Evolutionary conservation across 2,888 invertebrate species (phyloP).

Genomic region (Sisyra nigra): DNA sequence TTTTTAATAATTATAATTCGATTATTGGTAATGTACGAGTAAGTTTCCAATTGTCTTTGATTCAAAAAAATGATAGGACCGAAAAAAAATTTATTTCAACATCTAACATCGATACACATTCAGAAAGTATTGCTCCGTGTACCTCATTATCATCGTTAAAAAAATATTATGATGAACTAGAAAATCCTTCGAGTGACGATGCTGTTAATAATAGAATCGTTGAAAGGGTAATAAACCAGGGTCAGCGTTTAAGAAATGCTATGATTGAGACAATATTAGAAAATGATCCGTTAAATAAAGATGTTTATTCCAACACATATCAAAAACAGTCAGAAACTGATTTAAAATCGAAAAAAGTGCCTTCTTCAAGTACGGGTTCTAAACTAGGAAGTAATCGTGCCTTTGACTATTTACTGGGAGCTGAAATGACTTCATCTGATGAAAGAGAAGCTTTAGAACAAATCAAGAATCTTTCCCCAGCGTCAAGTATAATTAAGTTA

Average conservation of each 20-base stretch:
- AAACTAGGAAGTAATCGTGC: conserved; percentile 13
- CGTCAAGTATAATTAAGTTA: conserved; percentile 9
- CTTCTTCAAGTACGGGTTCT: background rate
- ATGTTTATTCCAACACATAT: conserved; percentile 12
- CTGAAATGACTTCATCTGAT: conserved; percentile 24
- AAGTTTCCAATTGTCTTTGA: conserved; percentile 5
- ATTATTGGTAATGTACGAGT: conserved; percentile 5
- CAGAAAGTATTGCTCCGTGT: too few relatives aligned
- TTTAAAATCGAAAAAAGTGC: conserved; percentile 2
- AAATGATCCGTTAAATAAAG: conserved; percentile 22
- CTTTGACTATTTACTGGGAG: conserved; percentile 24
- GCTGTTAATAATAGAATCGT: conserved; percentile 14
- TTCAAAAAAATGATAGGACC: background rate
- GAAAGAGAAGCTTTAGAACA: conserved; percentile 26
- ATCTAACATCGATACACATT: too few relatives aligned
- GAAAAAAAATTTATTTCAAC: too few relatives aligned
- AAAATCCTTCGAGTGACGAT: conserved; percentile 1
- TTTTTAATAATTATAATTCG: conserved; percentile 2
- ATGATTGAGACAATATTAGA: conserved; percentile 26
- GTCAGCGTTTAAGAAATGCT: conserved; percentile 23
- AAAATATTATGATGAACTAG: background rate
- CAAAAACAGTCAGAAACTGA: conserved; percentile 1
- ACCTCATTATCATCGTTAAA: too few relatives aligned
- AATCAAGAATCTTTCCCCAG: conserved; percentile 25
- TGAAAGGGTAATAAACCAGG: conserved; percentile 20